These are phyloP conservation scores for Hippocampus guttulatus DNA, from an alignment of 2,113 vertebrate species.

Conservation along the genomic window DNA sequence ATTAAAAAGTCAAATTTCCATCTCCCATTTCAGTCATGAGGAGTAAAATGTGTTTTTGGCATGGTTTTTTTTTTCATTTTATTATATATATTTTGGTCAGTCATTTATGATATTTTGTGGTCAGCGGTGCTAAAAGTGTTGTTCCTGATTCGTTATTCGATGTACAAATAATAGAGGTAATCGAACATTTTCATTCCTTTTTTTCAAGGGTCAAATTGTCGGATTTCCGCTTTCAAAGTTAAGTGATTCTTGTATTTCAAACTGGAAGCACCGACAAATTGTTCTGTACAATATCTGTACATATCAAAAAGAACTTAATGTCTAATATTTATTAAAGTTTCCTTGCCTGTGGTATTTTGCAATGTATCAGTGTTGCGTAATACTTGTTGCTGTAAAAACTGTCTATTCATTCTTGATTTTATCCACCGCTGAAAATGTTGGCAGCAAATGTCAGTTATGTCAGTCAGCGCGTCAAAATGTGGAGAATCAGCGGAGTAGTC, in stretches of 20 bases:
- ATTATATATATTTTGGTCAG: conserved; percentile 11
- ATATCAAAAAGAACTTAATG: conserved; percentile 83
- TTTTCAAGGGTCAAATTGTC: conserved; percentile 57
- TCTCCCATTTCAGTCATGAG: neutral
- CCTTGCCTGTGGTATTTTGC: conserved; percentile 82
- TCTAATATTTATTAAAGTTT: conserved; percentile 93
- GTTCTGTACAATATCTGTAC: conserved; percentile 83
- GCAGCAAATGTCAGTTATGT: neutral
- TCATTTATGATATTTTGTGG: conserved; percentile 27
- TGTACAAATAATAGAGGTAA: conserved; percentile 27
- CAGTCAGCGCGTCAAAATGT: neutral
- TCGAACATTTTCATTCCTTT: conserved; percentile 17
- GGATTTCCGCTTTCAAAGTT: conserved; percentile 56
- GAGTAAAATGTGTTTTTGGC: conserved; percentile 4
- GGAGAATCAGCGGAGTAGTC: neutral
- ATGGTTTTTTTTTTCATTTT: conserved; percentile 11
- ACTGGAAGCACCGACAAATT: conserved; percentile 65
- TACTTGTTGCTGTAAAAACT: conserved; percentile 18
- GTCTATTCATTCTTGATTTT: neutral
- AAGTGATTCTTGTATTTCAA: conserved; percentile 60
- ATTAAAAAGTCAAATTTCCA: neutral
- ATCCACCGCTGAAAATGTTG: neutral
- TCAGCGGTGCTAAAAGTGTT: conserved; percentile 32
- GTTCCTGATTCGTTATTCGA: conserved; percentile 34
- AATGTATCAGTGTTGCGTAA: conserved; percentile 66